Base-by-base conservation (phyloP, 2,797 vertebrate genomes). In the Setipinna tenuifilis region DNA sequence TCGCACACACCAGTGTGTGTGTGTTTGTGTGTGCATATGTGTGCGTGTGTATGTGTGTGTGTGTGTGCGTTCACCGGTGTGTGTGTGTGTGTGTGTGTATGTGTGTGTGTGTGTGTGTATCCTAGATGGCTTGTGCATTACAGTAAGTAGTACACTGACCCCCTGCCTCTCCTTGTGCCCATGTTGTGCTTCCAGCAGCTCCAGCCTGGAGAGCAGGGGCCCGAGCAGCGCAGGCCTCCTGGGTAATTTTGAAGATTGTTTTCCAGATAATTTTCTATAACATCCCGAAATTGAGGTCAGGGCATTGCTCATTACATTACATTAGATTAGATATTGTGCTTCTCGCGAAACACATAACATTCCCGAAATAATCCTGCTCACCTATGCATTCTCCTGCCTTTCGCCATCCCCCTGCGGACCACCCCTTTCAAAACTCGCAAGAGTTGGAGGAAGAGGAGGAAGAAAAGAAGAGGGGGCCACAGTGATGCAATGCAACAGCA, bases 401-500 rank as follows among this genome's bases (percentile, higher is more conserved):
- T 78, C 31, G 16, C 71, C 35, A 78, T 78, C 71, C 71, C 71
- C 71, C 71, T 78, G 71, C 31, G 71, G 71, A 78, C 71, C 71
- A 44, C 19, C 19, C 17, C 71, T 78, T 78, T 78, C 9, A 44
- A 41, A 44, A 78, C 71, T 78, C 71, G 71, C 71, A 78, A 21
- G 71, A 44, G 71, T 78, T 78, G 17, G 71, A 78, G 71, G 71
- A 10, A 44, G 35, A 75, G 35, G 62, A 10, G 28, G 68, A 71
- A 31, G 31, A 71, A 17, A 71, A 28, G 25, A 19, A 84, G 84
- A 75, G 82, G 78, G 81, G 75, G 71, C 85, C 71, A 57, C 83
- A 83, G 50, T 90, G 91, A 93, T 92, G 89, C 90, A 93, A 89
- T 87, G 82, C 86, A 91, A 93, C 85, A 83, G 88, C 89, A 92